Base-by-base conservation (phyloP, 1,140 invertebrate genomes). In the Drosophila ohnishii region DNA sequence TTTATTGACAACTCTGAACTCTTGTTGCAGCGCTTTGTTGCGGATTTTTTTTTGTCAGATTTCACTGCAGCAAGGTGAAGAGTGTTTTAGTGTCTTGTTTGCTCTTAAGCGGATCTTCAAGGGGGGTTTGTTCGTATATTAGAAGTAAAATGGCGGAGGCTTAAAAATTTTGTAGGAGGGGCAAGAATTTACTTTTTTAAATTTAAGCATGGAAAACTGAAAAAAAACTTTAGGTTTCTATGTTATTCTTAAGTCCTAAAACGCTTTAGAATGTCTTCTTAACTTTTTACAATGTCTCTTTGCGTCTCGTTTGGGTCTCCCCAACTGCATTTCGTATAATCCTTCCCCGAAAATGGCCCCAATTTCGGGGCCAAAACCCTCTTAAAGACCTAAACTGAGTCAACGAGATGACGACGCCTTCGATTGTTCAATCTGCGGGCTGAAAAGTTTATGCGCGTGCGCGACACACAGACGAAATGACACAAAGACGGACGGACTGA, bases 1-100 rank as follows among this genome's bases (percentile, higher is more conserved):
- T 86, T 85, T 86, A 86, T 86, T 85, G 82, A 85, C 82, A 86
- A 85, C 82, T 86, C 81, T 85, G 78, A 80, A 86, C 78, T 81
- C 78, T 81, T 78, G 78, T 75, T 73, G 69, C 60, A 72, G 30
- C 75, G 58, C 56, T 74, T 80, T 73, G 73, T 47, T 73, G 79
- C 42, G 69, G 63, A 74, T 78, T 22, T 35, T 51, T 14, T 50
- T 14, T 55, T 55, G 13, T 37, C 45, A 64, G 81, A 78, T 85
- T 85, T 84, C 66, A 65, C 76, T 69, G 76, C 37, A n/a, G 30
- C 44, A 65, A 45, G 72, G 50, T 59, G 37, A 63, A 65, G 40
- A 64, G 45, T 57, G 58, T 59, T 79, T 55, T 48, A 34, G 40
- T 22, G 25, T 35, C 22, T 35, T 28, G 7, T 28, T 35, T 39